Evolutionary conservation across 2,113 vertebrate genomes (phyloP).

Genomic region (Grammomys dolichurus): DNA sequence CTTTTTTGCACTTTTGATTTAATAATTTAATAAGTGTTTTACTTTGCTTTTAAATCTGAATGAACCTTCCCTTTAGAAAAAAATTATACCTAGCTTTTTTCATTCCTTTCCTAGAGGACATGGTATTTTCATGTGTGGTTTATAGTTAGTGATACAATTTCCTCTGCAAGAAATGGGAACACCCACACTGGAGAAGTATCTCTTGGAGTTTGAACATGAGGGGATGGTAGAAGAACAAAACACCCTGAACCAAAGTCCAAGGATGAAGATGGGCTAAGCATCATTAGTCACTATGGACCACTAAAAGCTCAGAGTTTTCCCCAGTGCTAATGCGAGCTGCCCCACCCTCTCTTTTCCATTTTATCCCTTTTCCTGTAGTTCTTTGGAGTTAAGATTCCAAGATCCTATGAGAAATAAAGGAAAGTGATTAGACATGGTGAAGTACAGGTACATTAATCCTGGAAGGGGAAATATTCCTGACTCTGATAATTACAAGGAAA

Average conservation of each 20-base stretch:
- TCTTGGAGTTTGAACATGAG: background rate
- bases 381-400: background rate
- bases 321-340: background rate
- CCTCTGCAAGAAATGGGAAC: background rate
- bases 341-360: background rate
- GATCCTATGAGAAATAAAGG: background rate
- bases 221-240: background rate
- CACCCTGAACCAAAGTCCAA: slow-evolving; percentile 17
- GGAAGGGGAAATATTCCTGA: background rate
- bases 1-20: background rate
- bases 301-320: background rate
- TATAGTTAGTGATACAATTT: slow-evolving; percentile 28
- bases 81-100: background rate
- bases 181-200: background rate
- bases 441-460: background rate
- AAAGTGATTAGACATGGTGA: background rate
- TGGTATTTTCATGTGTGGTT: background rate
- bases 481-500: slow-evolving; percentile 19
- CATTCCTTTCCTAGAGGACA: background rate
- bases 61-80: background rate
- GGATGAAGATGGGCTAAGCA: slow-evolving; percentile 10
- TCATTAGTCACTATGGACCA: background rate
- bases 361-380: slow-evolving; percentile 24
- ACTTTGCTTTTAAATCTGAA: background rate
- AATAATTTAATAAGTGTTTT: slow-evolving; percentile 1